A percentile compares a stretch with the other conserved stretches of the same genome.
These are phyloP conservation scores for Drosophila jambulina DNA, from an alignment of 1,140 invertebrate species.

Conservation along the genomic window DNA sequence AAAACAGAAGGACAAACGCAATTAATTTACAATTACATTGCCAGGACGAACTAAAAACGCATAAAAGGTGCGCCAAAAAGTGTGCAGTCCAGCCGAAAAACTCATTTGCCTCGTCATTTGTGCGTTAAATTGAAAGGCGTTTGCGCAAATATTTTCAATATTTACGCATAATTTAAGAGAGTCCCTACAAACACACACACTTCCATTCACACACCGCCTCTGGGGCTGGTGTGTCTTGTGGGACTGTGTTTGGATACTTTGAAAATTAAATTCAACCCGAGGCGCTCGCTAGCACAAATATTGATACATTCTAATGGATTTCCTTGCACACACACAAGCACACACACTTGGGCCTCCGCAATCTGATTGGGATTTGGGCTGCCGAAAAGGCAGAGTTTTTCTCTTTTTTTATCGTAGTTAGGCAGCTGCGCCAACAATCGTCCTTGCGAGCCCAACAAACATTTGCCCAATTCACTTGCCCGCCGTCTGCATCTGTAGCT, in stretches of 20 bases:
- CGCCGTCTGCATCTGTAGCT: slow-evolving; percentile 23
- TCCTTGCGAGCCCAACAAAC: slow-evolving; percentile 70
- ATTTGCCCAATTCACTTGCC: slow-evolving; percentile 68
- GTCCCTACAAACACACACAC: slow-evolving; percentile 10
- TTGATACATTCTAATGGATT: slow-evolving; percentile 84
- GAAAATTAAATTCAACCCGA: slow-evolving; percentile 80
- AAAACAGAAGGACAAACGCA: slow-evolving; percentile 31
- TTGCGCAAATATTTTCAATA: slow-evolving; percentile 76
- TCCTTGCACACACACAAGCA: slow-evolving; percentile 44
- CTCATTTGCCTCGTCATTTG: slow-evolving; percentile 52
- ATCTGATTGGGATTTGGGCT: slow-evolving; percentile 52
- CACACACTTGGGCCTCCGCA: slow-evolving; percentile 17
- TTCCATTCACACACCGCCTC: slow-evolving; percentile 3
- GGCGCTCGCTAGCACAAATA: slow-evolving; percentile 75
- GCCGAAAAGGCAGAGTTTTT: slow-evolving; percentile 53
- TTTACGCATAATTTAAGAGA: slow-evolving; percentile 76
- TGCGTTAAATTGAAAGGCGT: slow-evolving; percentile 70
- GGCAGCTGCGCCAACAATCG: slow-evolving; percentile 71
- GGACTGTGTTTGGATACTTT: slow-evolving; percentile 62
- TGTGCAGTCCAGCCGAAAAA: slow-evolving; percentile 45
- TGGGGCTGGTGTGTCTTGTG: slow-evolving; percentile 14
- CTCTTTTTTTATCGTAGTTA: slow-evolving; percentile 75
- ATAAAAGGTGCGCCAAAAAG: slow-evolving; percentile 48
- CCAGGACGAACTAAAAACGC: slow-evolving; percentile 21
- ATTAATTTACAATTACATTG: slow-evolving; percentile 75